Percentiles rank a stretch among this genome's conserved stretches.
phyloP scores from a whole-genome alignment of 1,140 invertebrate genomes.

The Triops longicaudatus region DNA sequence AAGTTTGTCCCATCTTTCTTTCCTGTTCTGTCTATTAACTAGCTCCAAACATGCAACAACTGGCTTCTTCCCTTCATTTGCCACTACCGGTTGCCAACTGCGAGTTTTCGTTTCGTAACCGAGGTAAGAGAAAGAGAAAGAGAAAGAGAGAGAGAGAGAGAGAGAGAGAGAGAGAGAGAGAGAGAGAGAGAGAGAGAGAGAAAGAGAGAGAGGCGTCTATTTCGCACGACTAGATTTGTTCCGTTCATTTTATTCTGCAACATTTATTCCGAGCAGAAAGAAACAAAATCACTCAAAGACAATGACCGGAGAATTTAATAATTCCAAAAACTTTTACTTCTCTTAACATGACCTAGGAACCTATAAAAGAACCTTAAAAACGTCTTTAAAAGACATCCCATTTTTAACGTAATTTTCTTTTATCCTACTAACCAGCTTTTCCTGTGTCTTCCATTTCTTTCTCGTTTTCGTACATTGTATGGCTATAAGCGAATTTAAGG shows the following conservation, averaged over 20 bases:
- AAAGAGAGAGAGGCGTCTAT: neutral
- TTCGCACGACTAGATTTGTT: neutral
- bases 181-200: neutral
- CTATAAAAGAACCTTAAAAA: too few relatives aligned
- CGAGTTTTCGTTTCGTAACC: neutral
- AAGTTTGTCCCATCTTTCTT: neutral
- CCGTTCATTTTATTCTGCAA: neutral
- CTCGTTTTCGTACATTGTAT: too few relatives aligned
- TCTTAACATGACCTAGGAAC: too few relatives aligned
- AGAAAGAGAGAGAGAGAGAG: neutral
- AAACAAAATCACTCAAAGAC: neutral
- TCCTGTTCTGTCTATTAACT: neutral
- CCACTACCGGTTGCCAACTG: neutral
- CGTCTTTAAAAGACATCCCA: too few relatives aligned
- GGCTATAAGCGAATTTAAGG: too few relatives aligned
- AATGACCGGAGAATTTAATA: neutral
- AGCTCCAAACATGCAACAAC: conserved; percentile 11
- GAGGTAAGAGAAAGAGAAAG: too few relatives aligned
- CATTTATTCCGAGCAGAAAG: neutral
- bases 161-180: neutral
- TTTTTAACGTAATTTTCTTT: too few relatives aligned
- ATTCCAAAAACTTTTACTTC: neutral
- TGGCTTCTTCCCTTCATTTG: neutral
- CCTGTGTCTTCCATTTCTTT: too few relatives aligned
- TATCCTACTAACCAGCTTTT: too few relatives aligned